A percentile compares a stretch with the other conserved stretches of the same genome.
Evolutionary conservation across 2,797 vertebrate species (phyloP).

Genomic region (Dromococcyx pavoninus): DNA sequence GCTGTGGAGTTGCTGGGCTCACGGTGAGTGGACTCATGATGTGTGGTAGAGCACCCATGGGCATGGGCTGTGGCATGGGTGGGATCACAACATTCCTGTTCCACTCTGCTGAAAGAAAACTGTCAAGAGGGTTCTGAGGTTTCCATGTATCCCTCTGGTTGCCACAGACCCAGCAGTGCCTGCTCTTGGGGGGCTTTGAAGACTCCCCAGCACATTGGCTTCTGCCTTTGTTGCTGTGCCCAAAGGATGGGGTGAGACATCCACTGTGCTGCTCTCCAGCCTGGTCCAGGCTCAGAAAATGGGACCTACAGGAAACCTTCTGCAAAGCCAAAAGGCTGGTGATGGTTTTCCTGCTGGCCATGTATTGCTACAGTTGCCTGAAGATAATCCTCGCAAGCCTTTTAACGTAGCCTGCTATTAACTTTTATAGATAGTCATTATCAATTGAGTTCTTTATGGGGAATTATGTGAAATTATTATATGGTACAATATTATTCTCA

Average conservation of each 20-base stretch:
- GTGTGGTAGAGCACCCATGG: fast-evolving
- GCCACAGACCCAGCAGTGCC: neutral
- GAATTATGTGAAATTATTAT: conserved; percentile 22
- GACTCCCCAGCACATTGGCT: fast-evolving
- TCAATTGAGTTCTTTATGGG: conserved; percentile 32
- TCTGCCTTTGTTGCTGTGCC: neutral
- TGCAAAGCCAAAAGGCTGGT: neutral
- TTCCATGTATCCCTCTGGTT: fast-evolving
- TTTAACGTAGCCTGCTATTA: conserved; percentile 38
- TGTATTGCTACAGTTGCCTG: neutral
- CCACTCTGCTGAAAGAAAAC: neutral
- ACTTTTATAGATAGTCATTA: conserved; percentile 21
- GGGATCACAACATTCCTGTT: neutral
- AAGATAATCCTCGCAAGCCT: neutral
- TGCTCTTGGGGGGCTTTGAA: fast-evolving
- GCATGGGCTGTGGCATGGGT: fast-evolving
- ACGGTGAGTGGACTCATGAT: fast-evolving
- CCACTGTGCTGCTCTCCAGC: neutral
- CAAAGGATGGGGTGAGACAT: neutral
- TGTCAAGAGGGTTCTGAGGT: neutral
- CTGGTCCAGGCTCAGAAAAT: neutral
- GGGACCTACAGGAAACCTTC: neutral
- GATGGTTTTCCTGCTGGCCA: neutral
- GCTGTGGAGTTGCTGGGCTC: neutral
- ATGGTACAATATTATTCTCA: neutral